Base-by-base conservation (phyloP, 2,888 invertebrate genomes). In the Zootermopsis nevadensis region DNA sequence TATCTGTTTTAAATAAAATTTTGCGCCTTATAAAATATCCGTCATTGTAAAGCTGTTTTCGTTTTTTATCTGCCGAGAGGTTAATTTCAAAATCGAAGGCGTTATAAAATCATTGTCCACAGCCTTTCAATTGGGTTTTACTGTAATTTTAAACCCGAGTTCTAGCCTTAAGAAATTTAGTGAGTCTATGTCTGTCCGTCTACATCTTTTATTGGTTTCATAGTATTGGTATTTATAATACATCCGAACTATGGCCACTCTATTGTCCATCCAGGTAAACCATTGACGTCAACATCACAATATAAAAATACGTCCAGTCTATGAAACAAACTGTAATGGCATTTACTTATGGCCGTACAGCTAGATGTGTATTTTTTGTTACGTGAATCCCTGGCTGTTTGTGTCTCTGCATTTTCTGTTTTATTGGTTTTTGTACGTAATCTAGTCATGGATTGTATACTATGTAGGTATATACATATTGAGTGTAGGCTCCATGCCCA, bases 371-470 rank as follows among this genome's bases (percentile, higher is more conserved):
- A 60, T 60, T 60, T 60, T 60, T 60, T 27, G 24, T 60, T 60
- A 60, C 60, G n/a, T 27, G n/a, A 27, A 60, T 60, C 60, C 60
- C 60, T n/a, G 12, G n/a, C 27, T 60, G 60, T 60, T 60, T 60
- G 22, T 60, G 60, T 60, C 60, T 60, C n/a, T 8, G 27, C 27
- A 27, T 15, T 3, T 74, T 74, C 74, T 74, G 74, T 76, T 76
- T 72, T 42, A 30, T 76, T 76, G 76, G 38, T 76, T 76, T 76
- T 76, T 76, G 76, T 76, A 38, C 6, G 48, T 48, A 76, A 76
- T 76, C 30, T n/a, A 6, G 72, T 33, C 72, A 72, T 33, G 72
- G 2, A 35, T 60, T 60, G 4, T 60, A 27, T 27, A 15, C 60
- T 60, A n/a, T 60, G 60, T 27, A 27, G n/a, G 12, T 60, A 27